phyloP scores from a whole-genome alignment of 2,888 invertebrate genomes.

The Ophraella communa region DNA sequence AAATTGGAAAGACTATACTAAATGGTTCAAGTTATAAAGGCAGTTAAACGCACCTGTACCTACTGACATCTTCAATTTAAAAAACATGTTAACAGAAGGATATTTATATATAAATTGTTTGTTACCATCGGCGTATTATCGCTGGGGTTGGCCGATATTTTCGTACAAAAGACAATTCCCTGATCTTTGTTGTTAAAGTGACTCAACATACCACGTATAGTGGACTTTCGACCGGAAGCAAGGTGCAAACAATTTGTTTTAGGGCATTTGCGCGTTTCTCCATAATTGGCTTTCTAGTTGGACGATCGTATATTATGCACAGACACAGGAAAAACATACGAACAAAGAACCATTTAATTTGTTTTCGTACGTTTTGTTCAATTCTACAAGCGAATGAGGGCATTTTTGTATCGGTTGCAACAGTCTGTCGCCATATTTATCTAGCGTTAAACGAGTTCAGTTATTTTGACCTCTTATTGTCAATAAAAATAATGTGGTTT shows the following conservation, averaged over 20 bases:
- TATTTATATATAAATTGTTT: no score
- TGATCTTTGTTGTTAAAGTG: not conserved
- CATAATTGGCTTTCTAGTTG: slow-evolving; percentile 12
- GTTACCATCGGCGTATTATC: no score
- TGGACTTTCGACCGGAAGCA: slow-evolving; percentile 31
- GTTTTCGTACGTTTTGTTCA: not conserved
- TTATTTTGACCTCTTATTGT: no score
- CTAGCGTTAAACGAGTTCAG: no score
- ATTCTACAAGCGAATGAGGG: not conserved
- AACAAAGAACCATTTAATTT: slow-evolving; percentile 1
- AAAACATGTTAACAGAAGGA: no score
- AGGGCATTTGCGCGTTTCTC: slow-evolving; percentile 14
- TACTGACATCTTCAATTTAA: no score
- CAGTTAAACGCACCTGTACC: no score
- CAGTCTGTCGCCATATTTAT: not conserved
- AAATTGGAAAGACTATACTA: no score
- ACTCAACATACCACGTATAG: slow-evolving; percentile 11
- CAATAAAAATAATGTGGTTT: no score
- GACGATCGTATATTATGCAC: slow-evolving; percentile 8
- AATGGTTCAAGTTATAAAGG: no score
- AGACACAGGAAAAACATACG: slow-evolving; percentile 1
- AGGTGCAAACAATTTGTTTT: slow-evolving; percentile 33
- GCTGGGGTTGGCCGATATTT: no score
- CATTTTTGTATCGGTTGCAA: not conserved
- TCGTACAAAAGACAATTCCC: not conserved